phyloP scores from a whole-genome alignment of 2,888 invertebrate genomes.

The Leuctra nigra region DNA sequence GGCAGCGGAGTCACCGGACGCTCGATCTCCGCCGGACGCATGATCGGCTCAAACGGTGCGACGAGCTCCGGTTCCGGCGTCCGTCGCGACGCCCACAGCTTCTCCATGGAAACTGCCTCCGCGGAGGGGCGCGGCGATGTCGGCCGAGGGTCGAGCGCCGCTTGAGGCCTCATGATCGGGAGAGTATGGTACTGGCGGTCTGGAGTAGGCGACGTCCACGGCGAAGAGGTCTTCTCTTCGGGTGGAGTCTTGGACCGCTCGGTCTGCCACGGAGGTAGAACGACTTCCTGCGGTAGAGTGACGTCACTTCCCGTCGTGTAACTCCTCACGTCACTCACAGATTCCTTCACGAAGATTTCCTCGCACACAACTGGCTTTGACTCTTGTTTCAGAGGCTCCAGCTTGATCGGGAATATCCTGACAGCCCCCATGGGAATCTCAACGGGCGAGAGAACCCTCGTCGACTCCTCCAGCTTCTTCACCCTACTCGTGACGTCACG shows the following conservation, averaged over 20 bases:
- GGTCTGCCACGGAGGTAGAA: neutral
- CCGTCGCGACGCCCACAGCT: conserved; percentile 27
- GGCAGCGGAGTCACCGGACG: conserved; percentile 4
- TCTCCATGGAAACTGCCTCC: conserved; percentile 29
- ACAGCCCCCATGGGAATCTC: conserved; percentile 54
- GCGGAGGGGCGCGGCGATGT: conserved; percentile 24
- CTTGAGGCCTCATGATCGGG: conserved; percentile 11
- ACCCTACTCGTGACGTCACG: conserved; percentile 51
- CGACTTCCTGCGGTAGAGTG: neutral
- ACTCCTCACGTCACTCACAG: conserved; percentile 20
- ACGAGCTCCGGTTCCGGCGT: conserved; percentile 12
- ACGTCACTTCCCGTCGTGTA: conserved; percentile 22
- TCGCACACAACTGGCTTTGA: conserved; percentile 1
- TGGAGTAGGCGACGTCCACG: neutral
- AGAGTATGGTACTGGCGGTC: neutral
- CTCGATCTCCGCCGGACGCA: neutral
- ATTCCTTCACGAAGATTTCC: conserved; percentile 21
- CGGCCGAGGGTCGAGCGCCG: conserved; percentile 2
- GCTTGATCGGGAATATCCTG: conserved; percentile 43
- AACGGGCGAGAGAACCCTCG: conserved; percentile 44
- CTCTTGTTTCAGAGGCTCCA: conserved; percentile 20
- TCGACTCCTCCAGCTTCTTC: conserved; percentile 52
- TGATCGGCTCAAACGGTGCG: neutral
- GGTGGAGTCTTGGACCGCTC: neutral
- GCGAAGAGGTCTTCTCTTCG: neutral